Evolutionary conservation across 2,113 vertebrate species (phyloP).

Genomic region (Ancistrus triradiatus): DNA sequence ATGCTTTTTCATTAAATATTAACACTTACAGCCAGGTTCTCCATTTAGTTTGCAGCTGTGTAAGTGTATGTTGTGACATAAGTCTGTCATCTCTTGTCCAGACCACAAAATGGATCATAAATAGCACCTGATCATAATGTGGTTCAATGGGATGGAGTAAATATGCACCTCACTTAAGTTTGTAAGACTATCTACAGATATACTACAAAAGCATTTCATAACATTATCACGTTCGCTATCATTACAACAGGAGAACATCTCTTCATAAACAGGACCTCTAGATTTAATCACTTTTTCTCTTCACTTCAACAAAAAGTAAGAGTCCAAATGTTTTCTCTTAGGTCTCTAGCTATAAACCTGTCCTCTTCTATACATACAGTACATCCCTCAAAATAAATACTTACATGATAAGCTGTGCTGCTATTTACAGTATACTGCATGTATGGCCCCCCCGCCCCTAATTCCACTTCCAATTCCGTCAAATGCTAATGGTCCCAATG

Average conservation of each 20-base stretch:
- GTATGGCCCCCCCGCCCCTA: constrained; percentile 45
- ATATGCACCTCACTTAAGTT: constrained; percentile 56
- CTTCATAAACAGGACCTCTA: constrained; percentile 44
- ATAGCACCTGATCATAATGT: constrained; percentile 75
- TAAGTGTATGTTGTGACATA: no score
- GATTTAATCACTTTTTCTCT: constrained; percentile 41
- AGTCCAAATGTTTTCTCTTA: constrained; percentile 38
- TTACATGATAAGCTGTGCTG: constrained; percentile 55
- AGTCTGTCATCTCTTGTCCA: constrained; percentile 47
- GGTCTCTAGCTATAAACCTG: constrained; percentile 56
- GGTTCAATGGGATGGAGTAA: constrained; percentile 50
- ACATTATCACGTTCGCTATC: constrained; percentile 52
- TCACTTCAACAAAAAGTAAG: constrained; percentile 42
- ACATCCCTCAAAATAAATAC: constrained; percentile 57
- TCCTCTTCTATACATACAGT: constrained; percentile 54
- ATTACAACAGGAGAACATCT: neutral
- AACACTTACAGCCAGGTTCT: constrained; percentile 17
- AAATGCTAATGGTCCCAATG: constrained; percentile 24
- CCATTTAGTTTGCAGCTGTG: constrained; percentile 29
- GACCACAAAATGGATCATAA: constrained; percentile 66
- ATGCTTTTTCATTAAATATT: constrained; percentile 11
- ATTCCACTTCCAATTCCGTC: constrained; percentile 1
- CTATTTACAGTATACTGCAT: constrained; percentile 46
- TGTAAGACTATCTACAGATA: constrained; percentile 23
- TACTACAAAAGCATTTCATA: constrained; percentile 42